These are phyloP conservation scores for Zygothrica quintamaculata DNA, from an alignment of 2,888 invertebrate species.

Conservation along the genomic window DNA sequence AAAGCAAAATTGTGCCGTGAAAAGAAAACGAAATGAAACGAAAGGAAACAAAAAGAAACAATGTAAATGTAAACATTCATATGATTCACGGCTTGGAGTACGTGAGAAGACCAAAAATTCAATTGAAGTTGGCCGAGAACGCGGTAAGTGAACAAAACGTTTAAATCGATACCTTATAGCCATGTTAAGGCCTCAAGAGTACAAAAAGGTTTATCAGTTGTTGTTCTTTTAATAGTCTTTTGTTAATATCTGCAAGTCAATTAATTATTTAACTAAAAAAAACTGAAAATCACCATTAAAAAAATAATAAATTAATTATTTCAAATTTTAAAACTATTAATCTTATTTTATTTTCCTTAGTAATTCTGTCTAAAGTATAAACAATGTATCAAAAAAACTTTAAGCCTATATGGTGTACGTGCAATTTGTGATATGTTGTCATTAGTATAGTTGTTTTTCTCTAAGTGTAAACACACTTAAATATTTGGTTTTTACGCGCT, in stretches of 20 bases:
- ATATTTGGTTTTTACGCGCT: conserved; percentile 19
- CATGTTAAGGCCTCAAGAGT: conserved; percentile 10
- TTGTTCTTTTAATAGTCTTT: too few species aligned
- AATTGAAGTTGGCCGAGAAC: conserved; percentile 36
- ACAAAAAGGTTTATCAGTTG: conserved; percentile 6
- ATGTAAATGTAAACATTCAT: conserved; percentile 52
- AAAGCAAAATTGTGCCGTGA: conserved; percentile 15
- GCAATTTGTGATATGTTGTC: too few species aligned
- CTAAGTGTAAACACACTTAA: conserved; percentile 13
- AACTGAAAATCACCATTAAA: too few species aligned
- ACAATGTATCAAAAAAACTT: too few species aligned
- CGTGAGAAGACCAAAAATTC: conserved; percentile 45
- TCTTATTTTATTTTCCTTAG: too few species aligned
- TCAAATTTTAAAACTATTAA: too few species aligned
- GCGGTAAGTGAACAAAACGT: conserved; percentile 17
- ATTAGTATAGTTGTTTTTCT: neutral
- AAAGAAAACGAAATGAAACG: conserved; percentile 23
- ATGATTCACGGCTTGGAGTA: conserved; percentile 43
- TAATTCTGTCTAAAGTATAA: too few species aligned
- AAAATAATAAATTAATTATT: too few species aligned
- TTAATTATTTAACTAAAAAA: too few species aligned
- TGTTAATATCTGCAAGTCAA: too few species aligned
- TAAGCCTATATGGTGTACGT: too few species aligned
- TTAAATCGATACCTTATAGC: conserved; percentile 15
- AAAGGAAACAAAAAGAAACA: conserved; percentile 34